Conservation (phyloP, 1,140 invertebrate species). For the Melitaea cinxia region DNA sequence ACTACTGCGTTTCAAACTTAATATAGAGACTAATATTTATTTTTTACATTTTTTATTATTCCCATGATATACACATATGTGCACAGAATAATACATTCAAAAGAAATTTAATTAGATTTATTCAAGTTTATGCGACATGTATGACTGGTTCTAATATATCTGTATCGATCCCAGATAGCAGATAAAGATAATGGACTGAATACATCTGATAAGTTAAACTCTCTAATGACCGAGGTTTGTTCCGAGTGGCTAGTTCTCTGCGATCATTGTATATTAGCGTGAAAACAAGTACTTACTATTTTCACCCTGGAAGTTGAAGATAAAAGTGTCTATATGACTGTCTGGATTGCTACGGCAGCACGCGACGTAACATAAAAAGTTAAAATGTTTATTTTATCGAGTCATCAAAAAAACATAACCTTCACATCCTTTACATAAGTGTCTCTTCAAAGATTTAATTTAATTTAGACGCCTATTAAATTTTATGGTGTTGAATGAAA, state of each 20-base stretch:
- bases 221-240: conserved; percentile 50
- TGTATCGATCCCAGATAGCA: conserved; percentile 64
- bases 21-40: not conserved
- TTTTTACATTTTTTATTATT: no score
- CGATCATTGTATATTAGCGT: conserved; percentile 34
- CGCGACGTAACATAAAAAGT: not conserved
- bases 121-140: conserved; percentile 27
- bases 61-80: not conserved
- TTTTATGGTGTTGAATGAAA: not conserved
- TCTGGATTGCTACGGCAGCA: conserved; percentile 8
- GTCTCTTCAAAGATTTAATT: not conserved
- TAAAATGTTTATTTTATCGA: not conserved
- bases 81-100: not conserved
- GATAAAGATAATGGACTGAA: conserved; percentile 53
- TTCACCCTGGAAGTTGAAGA: not conserved
- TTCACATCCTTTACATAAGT: not conserved
- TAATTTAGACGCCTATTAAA: not conserved
- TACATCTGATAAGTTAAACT: conserved; percentile 53
- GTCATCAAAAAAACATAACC: not conserved
- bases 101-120: not conserved
- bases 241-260: conserved; percentile 29
- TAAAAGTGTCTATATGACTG: conserved; percentile 17
- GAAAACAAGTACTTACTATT: conserved; percentile 13
- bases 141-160: conserved; percentile 33
- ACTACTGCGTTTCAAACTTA: not conserved